Base-by-base conservation (phyloP, 1,140 invertebrate genomes). In the Cryptotermes secundus region DNA sequence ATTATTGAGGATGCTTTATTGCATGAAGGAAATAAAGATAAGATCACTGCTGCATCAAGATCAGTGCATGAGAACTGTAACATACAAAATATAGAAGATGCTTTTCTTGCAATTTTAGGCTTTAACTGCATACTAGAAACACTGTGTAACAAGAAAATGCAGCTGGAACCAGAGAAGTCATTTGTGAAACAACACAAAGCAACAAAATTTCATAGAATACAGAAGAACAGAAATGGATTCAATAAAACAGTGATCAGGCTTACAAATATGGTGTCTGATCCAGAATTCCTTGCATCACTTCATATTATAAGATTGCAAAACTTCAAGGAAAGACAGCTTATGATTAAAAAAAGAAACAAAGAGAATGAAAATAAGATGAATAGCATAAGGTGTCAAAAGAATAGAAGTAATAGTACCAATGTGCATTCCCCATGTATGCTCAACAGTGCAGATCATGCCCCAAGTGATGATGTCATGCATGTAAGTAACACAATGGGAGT, bases 91-190 rank as follows among this genome's bases (percentile, higher is more conserved):
- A 72, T 72, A 72, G 59, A 72, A 72, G n/a, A 72, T 31, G n/a
- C 26, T 72, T 72, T 72, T 72, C n/a, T 72, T 72, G 59, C 59
- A 72, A 72, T n/a, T 31, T n/a, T 72, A 72, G 59, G n/a, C n/a
- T 72, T n/a, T 1, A 72, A 31, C 31, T 72, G 59, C 59, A 31
- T 72, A n/a, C 4, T 72, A 72, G 26, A 72, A 72, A 72, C 59
- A n/a, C 59, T 72, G 59, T 72, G 59, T 31, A 72, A 72, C n/a
- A 72, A 72, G 59, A 72, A 72, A 31, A 72, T 31, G 16, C 26
- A n/a, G 7, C 26, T 72, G 7, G n/a, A 72, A 72, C n/a, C 26
- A 72, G 59, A 72, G 59, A 31, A 72, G 31, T n/a, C 59, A 72
- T 72, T 7, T 72, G 26, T 72, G n/a, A 72, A 72, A 72, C 26